Evolutionary conservation across 2,113 vertebrate genomes (phyloP), one percentile per base, ranked within the genome.

Genomic region (Corythoichthys intestinalis): DNA sequence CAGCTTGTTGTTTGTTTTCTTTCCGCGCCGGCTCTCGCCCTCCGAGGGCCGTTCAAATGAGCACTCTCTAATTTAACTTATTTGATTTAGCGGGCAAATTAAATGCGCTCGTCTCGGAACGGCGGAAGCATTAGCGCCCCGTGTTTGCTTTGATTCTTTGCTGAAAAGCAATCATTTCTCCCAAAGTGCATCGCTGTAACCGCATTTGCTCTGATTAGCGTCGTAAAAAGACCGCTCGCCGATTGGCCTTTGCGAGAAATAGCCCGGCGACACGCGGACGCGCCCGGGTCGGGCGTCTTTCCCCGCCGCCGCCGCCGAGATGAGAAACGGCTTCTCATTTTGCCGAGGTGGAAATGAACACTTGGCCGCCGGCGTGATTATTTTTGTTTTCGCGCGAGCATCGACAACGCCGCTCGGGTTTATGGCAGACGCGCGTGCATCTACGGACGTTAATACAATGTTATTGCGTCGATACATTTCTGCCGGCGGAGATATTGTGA

Each of bases 51-150:
- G 4, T 64, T 66, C 65, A 71, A 82, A 72, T 48, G 13, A 71
- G 20, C 6, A 4, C 67, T 20, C 60, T 39, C 75, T 79, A 46
- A 78, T 81, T 82, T 76, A 71, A 66, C 66, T 83, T 62, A 82
- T 86, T 83, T 75, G 58, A 80, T 81, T 83, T 72, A 49, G 59
- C 75, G 28, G 47, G 69, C 71, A 70, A 76, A 85, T 83, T 62
- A 81, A 83, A 77, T 60, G 70, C 20, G 49, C 66, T 68, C 67
- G 67, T 70, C 64, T 58, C 52, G 65, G 65, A n/a, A 37, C 13
- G 56, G 56, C 56, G 56, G 56, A 58, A 38, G 56, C 56, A 58
- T 58, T 58, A 58, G 56, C 28, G 12, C 56, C 56, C 34, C 1
- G 12, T 15, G 56, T 58, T 58, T 58, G 34, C 56, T 35, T 58